Evolutionary conservation across 2,113 vertebrate genomes (phyloP).

Genomic region (Manacus vitellinus): DNA sequence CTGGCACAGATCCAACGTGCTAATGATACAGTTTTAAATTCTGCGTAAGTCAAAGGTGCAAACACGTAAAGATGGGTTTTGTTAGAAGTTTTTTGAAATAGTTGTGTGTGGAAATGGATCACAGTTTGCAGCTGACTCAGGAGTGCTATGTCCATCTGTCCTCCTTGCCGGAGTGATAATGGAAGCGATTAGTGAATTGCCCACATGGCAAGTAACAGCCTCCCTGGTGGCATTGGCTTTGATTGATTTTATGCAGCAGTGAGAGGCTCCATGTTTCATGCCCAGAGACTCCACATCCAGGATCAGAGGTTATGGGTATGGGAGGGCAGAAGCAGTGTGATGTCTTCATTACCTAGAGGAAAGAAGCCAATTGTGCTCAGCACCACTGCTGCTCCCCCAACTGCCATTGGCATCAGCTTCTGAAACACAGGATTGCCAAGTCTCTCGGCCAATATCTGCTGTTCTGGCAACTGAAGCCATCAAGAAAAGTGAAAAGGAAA

Average conservation of each 20-base stretch:
- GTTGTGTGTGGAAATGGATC: not conserved
- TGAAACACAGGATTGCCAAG: not conserved
- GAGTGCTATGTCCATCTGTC: not conserved
- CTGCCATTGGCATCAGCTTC: constrained; percentile 46
- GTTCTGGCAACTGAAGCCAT: not conserved
- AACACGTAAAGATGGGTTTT: not conserved
- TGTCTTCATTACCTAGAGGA: constrained; percentile 63
- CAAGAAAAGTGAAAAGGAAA: not conserved
- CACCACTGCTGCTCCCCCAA: not conserved
- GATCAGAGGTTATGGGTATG: constrained; percentile 47
- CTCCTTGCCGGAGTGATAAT: not conserved
- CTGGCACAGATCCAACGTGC: not conserved
- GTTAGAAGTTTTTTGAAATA: not conserved
- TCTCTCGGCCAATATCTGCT: not conserved
- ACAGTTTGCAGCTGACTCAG: not conserved
- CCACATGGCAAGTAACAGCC: constrained; percentile 48
- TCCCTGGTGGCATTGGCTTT: constrained; percentile 51
- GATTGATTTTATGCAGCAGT: constrained; percentile 38
- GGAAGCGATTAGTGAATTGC: not conserved
- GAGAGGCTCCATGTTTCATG: constrained; percentile 27
- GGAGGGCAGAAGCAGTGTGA: constrained; percentile 25
- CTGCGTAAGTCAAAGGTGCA: not conserved
- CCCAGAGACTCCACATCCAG: not conserved
- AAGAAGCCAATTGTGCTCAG: constrained; percentile 40
- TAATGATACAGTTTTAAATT: not conserved